Evolutionary conservation across 1,140 invertebrate species (phyloP), one percentile per base, ranked within the genome.

Genomic region (Danaus plexippus): DNA sequence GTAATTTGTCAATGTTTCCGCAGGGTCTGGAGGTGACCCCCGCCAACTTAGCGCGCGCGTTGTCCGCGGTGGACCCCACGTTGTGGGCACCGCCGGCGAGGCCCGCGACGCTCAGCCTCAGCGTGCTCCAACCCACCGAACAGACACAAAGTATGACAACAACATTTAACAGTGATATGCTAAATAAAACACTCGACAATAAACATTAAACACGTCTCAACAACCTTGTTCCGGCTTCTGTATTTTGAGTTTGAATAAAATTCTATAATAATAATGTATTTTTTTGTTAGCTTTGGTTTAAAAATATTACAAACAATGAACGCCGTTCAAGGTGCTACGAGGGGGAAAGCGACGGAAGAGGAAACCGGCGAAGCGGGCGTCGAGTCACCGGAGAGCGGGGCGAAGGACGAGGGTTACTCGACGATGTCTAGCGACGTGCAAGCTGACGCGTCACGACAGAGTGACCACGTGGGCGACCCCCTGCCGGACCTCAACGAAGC

Each of bases 351-450:
- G 11, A 72, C 70, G 18, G 89, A 89, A 71, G 89, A 89, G 65
- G 83, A 83, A 66, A 82, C 61, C 52, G 73, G 78, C 9, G 83
- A 87, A 73, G 89, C 88, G 7, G 89, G 90, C 9, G 90, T 90
- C 56, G 91, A 92, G 74, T 92, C 91, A 61, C 91, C 92, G 0
- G 92, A 92, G 65, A 92, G 90, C 66, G 93, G 93, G 9, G 94
- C 93, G 61, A 90, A 93, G 63, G 94, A 95, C 83, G 94, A 96
- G 81, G 94, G 94, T 1, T 96, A 96, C 76, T 95, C 94, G 32
- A 95, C 94, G 4, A 96, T 96, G 94, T 95, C 94, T 1, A 95
- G 93, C 68, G 94, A 96, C 74, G 93, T 95, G 2, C 93, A 95
- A 74, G 91, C 91, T 1, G 92, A 94, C 63, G 89, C 89, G 0